Conservation (phyloP, 2,888 invertebrate genomes). For the Lithophane semibrunnea region DNA sequence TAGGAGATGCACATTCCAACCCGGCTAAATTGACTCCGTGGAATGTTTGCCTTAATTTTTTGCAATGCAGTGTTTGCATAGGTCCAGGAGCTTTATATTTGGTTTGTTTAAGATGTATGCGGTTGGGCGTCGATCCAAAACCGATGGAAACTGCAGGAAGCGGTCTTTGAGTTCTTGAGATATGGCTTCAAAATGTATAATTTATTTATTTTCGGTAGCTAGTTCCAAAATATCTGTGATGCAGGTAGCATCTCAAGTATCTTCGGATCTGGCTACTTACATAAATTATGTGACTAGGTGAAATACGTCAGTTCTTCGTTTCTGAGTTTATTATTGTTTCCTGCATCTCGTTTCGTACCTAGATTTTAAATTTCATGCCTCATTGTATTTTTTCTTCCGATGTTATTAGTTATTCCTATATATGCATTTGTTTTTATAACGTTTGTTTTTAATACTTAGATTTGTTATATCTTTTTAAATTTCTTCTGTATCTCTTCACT, state of each 20-base stretch:
- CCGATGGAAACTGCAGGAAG: conserved; percentile 12
- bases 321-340: not conserved
- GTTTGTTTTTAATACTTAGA: not conserved
- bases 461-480: not conserved
- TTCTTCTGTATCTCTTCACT: not conserved
- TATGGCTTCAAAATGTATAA: conserved; percentile 16
- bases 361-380: not conserved
- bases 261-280: not conserved
- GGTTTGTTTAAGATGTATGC: conserved; percentile 2
- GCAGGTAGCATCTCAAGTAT: conserved; percentile 7
- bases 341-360: not conserved
- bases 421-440: not conserved
- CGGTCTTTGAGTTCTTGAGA: conserved; percentile 15
- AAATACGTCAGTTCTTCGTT: not conserved
- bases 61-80: not conserved
- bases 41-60: conserved; percentile 28
- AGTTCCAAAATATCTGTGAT: conserved; percentile 8
- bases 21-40: conserved; percentile 32
- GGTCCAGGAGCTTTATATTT: not conserved
- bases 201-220: conserved; percentile 18
- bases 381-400: not conserved
- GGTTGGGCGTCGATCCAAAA: conserved; percentile 41
- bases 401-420: not conserved
- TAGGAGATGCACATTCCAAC: conserved; percentile 58
- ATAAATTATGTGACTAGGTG: not conserved